Evolutionary conservation across 1,140 invertebrate genomes (phyloP), one percentile per base, ranked within the genome.

Genomic region (Rhagoletis zephyria): DNA sequence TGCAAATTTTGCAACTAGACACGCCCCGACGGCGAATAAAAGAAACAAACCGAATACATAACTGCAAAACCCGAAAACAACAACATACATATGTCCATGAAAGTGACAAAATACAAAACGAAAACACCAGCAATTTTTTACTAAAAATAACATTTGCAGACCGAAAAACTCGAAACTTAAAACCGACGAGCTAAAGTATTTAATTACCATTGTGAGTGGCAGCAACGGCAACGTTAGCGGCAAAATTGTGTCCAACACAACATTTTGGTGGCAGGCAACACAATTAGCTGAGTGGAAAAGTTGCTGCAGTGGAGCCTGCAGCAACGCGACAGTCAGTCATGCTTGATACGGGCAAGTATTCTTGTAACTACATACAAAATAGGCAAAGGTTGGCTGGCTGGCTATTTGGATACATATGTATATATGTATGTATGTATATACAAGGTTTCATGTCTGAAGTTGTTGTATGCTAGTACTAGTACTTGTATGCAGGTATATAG

Each of bases 201-300:
- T 81, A 81, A 81, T 81, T 81, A 81, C 74, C 74, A 81, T 10
- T 81, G 45, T 81, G 74, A 81, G 48, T 81, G 48, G 74, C 74
- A 81, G 48, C 74, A 81, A 81, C 74, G 74, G 48, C 48, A 81
- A 59, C 48, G 74, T 56, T 81, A 81, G 74, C 9, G 74, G 45
- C 48, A 81, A 51, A 45, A 81, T 81, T 30, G 48, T 45, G 45
- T 74, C 42, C 42, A 81, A 56, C 42, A n/a, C 74, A 81, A 10
- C n/a, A 30, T 30, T 30, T 30, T 30, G 30, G 74, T 81, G 19
- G 74, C n/a, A 9, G 74, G 74, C 74, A 81, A 81, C 74, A 81
- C 74, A 81, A 81, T 81, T 81, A 81, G 51, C 48, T 81, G 48
- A 59, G 74, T 81, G 45, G 74, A 81, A 81, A 81, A 81, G 48